Evolutionary conservation across 2,113 vertebrate species (phyloP), one percentile per base, ranked within the genome.

Genomic region (Amia ocellicauda): DNA sequence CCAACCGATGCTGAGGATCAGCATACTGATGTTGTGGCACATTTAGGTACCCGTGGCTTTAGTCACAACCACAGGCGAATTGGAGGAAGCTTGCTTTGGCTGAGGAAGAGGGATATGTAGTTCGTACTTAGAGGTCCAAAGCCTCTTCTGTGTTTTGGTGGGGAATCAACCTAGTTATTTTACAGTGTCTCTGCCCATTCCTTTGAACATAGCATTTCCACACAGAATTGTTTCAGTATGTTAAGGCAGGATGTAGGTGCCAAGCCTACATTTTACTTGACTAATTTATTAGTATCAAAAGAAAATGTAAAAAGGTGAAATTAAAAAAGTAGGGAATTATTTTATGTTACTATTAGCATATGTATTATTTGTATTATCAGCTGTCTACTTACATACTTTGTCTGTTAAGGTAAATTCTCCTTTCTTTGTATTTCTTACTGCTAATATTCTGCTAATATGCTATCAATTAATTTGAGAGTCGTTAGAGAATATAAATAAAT

Each of bases 131-230:
- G 76, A 36, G 63, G 76, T 84, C 82, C 85, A 88, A 86, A 82
- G 82, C 85, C 83, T 41, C 43, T 66, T 36, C 43, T 43, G 28
- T 41, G 41, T 42, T 23, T 20, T 47, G n/a, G 51, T 28, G 31
- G 24, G 45, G 77, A 80, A 77, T 77, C 75, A 66, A 75, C 82
- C 83, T 78, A 79, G 81, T 73, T 70, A 80, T 79, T 83, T 80
- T 80, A 82, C 72, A 75, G 76, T 81, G 80, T 78, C 52, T 22
- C 82, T 85, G 84, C 83, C 86, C 84, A 85, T 81, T 77, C 81
- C 81, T 88, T 88, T 86, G 85, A 88, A 86, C 83, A 86, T 86
- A 86, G 86, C 83, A 88, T 86, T 83, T 82, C 80, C 83, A 86
- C 84, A 86, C 78, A 83, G 82, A 79, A 79, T 81, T 81, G 80